phyloP scores from a whole-genome alignment of 2,888 invertebrate species.

The Watsonalla binaria region DNA sequence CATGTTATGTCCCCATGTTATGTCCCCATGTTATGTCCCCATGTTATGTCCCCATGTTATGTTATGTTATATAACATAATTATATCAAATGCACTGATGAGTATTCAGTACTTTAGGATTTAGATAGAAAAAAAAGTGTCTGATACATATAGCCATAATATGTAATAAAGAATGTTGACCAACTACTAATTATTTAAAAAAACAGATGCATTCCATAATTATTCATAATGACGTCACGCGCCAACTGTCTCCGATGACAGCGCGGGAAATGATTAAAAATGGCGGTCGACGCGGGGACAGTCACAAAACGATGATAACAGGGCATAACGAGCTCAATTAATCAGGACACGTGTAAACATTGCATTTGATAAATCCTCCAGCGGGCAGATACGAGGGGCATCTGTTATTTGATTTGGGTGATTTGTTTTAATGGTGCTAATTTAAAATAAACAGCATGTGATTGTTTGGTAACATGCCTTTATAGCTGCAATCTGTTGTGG shows the following conservation, averaged over 20 bases:
- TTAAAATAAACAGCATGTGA: slow-evolving; percentile 54
- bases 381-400: slow-evolving; percentile 47
- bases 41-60: no score
- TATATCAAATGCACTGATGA: no score
- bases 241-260: slow-evolving; percentile 38
- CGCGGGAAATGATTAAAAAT: slow-evolving; percentile 51
- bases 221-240: slow-evolving; percentile 28
- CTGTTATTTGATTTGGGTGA: slow-evolving; percentile 57
- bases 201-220: slow-evolving; percentile 13
- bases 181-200: slow-evolving; percentile 4
- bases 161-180: no score
- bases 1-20: no score
- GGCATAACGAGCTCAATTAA: slow-evolving; percentile 64
- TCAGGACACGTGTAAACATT: slow-evolving; percentile 69
- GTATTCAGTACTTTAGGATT: no score
- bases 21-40: no score
- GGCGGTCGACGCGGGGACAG: slow-evolving; percentile 36
- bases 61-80: no score
- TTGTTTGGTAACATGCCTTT: slow-evolving; percentile 45
- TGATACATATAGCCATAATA: no score
- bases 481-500: slow-evolving; percentile 50
- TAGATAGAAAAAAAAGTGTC: no score
- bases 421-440: slow-evolving; percentile 60
- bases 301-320: slow-evolving; percentile 56
- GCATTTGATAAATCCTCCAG: slow-evolving; percentile 58